phyloP scores from a whole-genome alignment of 2,113 vertebrate genomes.

The Drymodes brunneopygia region DNA sequence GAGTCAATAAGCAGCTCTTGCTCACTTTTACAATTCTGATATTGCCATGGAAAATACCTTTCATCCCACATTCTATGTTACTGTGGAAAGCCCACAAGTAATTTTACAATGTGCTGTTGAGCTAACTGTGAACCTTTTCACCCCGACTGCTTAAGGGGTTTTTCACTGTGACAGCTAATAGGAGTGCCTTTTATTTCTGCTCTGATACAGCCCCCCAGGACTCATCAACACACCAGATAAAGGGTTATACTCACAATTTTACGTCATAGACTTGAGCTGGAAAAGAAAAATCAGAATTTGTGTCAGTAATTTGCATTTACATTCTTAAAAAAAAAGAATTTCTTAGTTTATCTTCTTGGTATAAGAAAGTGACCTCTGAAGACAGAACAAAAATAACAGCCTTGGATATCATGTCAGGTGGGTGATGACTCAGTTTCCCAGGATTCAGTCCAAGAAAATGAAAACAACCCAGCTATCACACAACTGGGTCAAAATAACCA shows the following conservation, averaged over 20 bases:
- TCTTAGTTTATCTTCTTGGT: not conserved
- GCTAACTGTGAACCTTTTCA: not conserved
- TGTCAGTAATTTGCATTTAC: not conserved
- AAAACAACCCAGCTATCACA: not conserved
- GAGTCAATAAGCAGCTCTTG: not conserved
- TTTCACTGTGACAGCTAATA: not conserved
- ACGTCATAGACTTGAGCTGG: constrained; percentile 29
- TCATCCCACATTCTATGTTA: not conserved
- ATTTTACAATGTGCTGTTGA: not conserved
- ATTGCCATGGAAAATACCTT: not conserved
- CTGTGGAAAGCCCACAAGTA: not conserved
- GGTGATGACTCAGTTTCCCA: not conserved
- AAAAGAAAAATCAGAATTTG: not conserved
- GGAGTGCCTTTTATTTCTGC: not conserved
- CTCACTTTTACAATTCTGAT: not conserved
- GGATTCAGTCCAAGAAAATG: not conserved
- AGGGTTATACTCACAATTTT: constrained; percentile 32
- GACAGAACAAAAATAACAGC: not conserved
- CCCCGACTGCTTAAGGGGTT: not conserved
- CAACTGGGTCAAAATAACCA: not conserved
- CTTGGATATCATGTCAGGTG: not conserved
- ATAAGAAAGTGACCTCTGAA: not conserved
- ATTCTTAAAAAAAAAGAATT: not conserved
- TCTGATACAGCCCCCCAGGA: not conserved
- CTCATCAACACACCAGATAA: not conserved